phyloP scores from a whole-genome alignment of 2,888 invertebrate species.

The Tachystola acroxantha region DNA sequence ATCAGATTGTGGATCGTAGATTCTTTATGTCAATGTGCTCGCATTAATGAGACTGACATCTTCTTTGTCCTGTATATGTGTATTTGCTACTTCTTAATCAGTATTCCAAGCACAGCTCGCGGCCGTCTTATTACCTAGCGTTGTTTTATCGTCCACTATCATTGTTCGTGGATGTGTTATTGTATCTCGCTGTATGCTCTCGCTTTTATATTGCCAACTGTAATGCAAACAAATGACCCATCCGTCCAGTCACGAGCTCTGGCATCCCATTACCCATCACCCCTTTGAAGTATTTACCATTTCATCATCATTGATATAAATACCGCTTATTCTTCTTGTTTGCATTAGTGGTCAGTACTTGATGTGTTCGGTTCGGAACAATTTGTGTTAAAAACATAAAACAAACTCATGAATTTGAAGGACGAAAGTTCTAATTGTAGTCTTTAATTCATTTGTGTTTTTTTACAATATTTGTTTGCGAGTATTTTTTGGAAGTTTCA shows the following conservation, averaged over 20 bases:
- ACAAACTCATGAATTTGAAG: too few relatives aligned
- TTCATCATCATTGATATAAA: not conserved
- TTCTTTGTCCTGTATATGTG: constrained; percentile 54
- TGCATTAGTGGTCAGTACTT: too few relatives aligned
- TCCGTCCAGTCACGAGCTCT: constrained; percentile 23
- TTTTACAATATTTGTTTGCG: too few relatives aligned
- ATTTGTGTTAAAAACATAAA: too few relatives aligned
- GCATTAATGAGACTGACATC: constrained; percentile 37
- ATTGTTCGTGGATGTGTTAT: constrained; percentile 49
- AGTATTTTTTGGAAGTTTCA: too few relatives aligned
- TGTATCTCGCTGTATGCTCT: constrained; percentile 42
- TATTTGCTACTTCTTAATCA: constrained; percentile 59
- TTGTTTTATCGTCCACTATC: constrained; percentile 46
- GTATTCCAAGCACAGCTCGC: constrained; percentile 52
- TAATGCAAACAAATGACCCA: constrained; percentile 39
- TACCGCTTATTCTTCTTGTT: too few relatives aligned
- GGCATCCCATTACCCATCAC: constrained; percentile 4
- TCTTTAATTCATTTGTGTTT: too few relatives aligned
- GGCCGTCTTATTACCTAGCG: constrained; percentile 56
- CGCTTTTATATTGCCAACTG: constrained; percentile 39
- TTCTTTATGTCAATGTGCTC: constrained; percentile 34
- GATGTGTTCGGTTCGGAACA: too few relatives aligned
- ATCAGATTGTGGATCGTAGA: constrained; percentile 5
- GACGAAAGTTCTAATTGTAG: too few relatives aligned
- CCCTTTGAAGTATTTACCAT: not conserved